Percentiles rank a stretch among this genome's conserved stretches.
Conservation (phyloP, 35 echinoderm and acorn worm genomes). For the Eucidaris tribuloides region DNA sequence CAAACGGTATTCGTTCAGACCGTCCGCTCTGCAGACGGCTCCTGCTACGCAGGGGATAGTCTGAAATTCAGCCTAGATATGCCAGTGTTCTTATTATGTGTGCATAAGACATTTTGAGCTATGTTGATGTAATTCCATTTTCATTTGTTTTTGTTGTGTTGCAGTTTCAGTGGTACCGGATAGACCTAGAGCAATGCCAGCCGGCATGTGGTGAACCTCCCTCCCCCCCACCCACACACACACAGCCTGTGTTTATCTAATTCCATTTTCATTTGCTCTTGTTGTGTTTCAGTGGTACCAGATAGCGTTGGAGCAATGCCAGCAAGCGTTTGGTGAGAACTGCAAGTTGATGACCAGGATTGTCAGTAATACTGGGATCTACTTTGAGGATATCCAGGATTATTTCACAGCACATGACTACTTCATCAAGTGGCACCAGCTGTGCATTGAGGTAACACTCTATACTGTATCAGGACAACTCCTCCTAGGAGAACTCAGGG, state of each 20-base stretch:
- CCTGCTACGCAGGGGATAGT: no score
- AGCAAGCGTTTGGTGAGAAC: conserved; percentile 90
- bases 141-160: not conserved
- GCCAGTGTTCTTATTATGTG: no score
- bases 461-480: not conserved
- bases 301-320: conserved; percentile 77
- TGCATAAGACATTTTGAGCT: no score
- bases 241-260: no score
- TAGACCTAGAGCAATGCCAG: conserved; percentile 75
- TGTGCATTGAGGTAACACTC: conserved; percentile 72
- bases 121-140: no score
- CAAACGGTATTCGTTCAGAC: no score
- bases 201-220: conserved; percentile 84
- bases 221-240: no score
- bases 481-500: no score
- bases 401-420: conserved; percentile 72
- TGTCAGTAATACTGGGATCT: conserved; percentile 93
- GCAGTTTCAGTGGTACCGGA: conserved; percentile 62
- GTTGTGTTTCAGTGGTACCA: conserved; percentile 64
- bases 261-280: not conserved
- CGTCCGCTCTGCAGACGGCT: no score
- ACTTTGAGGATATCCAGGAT: conserved; percentile 79
- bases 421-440: conserved; percentile 77
- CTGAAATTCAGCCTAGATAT: no score
- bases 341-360: conserved; percentile 96